A percentile compares a stretch with the other conserved stretches of the same genome.
Evolutionary conservation across 2,888 invertebrate species (phyloP).

Genomic region (Yponomeuta malinellus): DNA sequence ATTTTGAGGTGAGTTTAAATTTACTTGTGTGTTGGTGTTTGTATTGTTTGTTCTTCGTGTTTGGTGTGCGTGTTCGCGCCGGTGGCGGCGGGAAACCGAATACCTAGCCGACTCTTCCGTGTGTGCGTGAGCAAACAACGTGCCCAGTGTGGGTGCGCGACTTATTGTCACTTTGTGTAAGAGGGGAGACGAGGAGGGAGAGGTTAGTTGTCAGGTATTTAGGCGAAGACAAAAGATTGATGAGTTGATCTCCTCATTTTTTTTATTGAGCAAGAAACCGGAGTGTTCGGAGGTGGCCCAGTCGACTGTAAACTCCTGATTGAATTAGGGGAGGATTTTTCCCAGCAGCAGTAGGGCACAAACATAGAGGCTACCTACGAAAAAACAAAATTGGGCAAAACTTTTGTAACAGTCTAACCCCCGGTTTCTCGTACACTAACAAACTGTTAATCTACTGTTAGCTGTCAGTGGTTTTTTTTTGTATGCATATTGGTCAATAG

Average conservation of each 20-base stretch:
- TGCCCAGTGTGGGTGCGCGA: conserved; percentile 49
- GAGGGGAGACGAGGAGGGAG: conserved; percentile 68
- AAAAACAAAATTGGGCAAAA: no score
- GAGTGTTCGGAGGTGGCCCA: no score
- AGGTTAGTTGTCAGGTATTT: conserved; percentile 73
- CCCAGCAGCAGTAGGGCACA: no score
- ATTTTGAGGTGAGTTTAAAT: conserved; percentile 77
- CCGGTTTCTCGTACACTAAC: no score
- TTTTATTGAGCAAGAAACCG: no score
- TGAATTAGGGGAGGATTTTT: no score
- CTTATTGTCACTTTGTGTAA: conserved; percentile 71
- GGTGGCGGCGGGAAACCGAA: conserved; percentile 71
- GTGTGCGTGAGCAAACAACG: conserved; percentile 23
- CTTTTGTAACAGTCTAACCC: no score
- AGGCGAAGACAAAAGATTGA: conserved; percentile 69
- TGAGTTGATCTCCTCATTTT: conserved; percentile 68
- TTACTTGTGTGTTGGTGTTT: conserved; percentile 74
- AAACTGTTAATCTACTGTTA: no score
- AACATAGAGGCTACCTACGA: no score
- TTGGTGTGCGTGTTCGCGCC: conserved; percentile 70
- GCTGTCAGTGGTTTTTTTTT: no score
- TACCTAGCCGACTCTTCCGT: conserved; percentile 60
- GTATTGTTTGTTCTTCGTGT: conserved; percentile 72
- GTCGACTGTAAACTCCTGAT: no score
- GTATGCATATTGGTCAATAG: no score